Base-by-base conservation (phyloP, 2,113 vertebrate species). In the Arizona elegans region DNA sequence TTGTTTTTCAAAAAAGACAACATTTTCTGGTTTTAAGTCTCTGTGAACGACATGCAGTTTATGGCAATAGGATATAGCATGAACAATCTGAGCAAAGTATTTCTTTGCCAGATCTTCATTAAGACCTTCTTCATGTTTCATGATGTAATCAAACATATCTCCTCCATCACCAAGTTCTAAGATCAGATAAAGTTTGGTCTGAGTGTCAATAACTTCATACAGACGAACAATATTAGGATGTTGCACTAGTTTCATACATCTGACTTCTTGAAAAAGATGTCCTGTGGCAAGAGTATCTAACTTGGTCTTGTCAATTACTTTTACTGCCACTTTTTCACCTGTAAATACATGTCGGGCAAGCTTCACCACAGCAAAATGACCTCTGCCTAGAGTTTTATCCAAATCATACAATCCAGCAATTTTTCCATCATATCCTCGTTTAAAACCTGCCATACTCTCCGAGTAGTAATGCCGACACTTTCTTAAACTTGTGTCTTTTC, bases 141-240 rank as follows among this genome's bases (percentile, higher is more conserved):
- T 99, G 97, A 99, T 99, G 96, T 99, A 99, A 96, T 99, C 99
- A 75, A 99, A 99, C 99, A 99, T 99, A 94, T 99, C 99, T 43
- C 99, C 99, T 8, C 99, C 99, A 91, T 99, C 99, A 7, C 99
- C 99, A 1, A 99, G 98, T 97, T 99, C 99, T 89, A 99, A 95
- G 96, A 99, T 99, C 86, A 99, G 98, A 94, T 99, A 99, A 3
- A 99, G 98, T 96, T 99, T 99, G 56, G 99, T 99, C 97, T 99
- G 99, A 2, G 99, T 99, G 95, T 99, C 99, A 75, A 99, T 99
- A 91, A 99, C 99, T 96, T 99, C 99, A 3, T 99, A 99, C 1
- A 99, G 98, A 5, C 99, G 98, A 38, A 99, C 99, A 13, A 99
- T 99, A 96, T 99, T 99, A 54, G 99, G 99, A 93, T 99, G 99